phyloP scores from a whole-genome alignment of 1,140 invertebrate species.

The Leptestheria dahalacensis region DNA sequence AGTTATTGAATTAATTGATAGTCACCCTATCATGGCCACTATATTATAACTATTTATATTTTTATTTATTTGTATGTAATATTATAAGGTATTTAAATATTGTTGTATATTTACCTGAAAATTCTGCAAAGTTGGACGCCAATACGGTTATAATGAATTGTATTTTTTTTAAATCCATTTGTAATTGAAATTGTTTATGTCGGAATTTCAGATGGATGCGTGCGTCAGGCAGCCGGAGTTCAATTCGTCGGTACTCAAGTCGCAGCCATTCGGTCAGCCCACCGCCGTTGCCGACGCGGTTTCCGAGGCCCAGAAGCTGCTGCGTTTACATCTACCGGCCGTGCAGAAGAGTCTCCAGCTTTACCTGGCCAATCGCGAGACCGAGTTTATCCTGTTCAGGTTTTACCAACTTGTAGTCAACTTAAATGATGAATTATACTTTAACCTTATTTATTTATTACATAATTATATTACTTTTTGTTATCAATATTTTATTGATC shows the following conservation, averaged over 20 bases:
- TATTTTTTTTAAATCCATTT: constrained; percentile 36
- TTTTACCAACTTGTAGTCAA: constrained; percentile 76
- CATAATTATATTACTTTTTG: constrained; percentile 1
- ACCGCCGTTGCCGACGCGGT: constrained; percentile 31
- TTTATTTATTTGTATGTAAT: no score
- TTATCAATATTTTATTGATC: constrained; percentile 3
- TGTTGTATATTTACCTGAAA: no score
- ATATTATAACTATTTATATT: no score
- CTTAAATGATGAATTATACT: background rate
- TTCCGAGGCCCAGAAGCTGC: constrained; percentile 39
- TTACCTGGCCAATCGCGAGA: constrained; percentile 90
- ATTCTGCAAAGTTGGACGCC: no score
- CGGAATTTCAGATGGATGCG: constrained; percentile 18
- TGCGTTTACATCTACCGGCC: constrained; percentile 60
- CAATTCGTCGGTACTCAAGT: background rate
- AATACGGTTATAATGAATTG: no score
- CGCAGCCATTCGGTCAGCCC: constrained; percentile 33
- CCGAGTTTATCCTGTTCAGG: constrained; percentile 86
- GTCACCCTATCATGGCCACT: no score
- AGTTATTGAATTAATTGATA: no score
- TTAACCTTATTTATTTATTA: background rate
- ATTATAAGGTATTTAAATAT: no score
- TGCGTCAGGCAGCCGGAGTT: constrained; percentile 23
- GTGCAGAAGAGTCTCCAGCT: constrained; percentile 80
- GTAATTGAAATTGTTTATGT: no score